These are phyloP conservation scores for Eustalomyia histrio DNA, from an alignment of 2,888 invertebrate species.

Conservation along the genomic window DNA sequence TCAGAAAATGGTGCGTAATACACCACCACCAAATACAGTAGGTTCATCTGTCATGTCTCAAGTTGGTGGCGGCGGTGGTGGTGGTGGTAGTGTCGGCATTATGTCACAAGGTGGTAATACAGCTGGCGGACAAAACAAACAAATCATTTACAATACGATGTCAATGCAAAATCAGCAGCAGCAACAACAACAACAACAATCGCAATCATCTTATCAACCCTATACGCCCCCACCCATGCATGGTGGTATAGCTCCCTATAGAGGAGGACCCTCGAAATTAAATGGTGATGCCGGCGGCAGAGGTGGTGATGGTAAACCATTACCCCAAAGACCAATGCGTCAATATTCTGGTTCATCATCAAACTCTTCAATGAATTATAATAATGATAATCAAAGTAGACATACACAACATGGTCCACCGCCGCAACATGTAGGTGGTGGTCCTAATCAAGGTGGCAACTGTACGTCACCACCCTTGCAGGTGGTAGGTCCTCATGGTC, in stretches of 20 bases:
- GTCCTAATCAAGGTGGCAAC: constrained; percentile 53
- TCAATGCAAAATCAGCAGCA: constrained; percentile 73
- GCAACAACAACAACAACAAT: constrained; percentile 68
- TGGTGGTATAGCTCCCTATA: constrained; percentile 71
- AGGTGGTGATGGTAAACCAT: constrained; percentile 73
- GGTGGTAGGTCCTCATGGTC: constrained; percentile 61
- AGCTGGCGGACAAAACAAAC: constrained; percentile 65
- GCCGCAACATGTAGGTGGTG: constrained; percentile 63
- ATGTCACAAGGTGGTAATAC: constrained; percentile 62
- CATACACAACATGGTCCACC: constrained; percentile 71
- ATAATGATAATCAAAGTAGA: constrained; percentile 68
- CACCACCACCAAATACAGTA: constrained; percentile 80
- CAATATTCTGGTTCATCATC: constrained; percentile 75
- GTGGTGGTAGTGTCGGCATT: constrained; percentile 61
- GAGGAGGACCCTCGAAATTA: constrained; percentile 72
- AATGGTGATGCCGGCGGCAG: constrained; percentile 78
- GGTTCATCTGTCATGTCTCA: constrained; percentile 63
- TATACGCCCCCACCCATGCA: constrained; percentile 69
- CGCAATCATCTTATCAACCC: constrained; percentile 73
- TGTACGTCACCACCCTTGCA: constrained; percentile 68
- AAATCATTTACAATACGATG: constrained; percentile 72
- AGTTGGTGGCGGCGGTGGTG: constrained; percentile 64
- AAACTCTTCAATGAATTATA: constrained; percentile 74
- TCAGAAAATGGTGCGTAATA: constrained; percentile 84
- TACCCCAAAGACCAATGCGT: constrained; percentile 77